These are phyloP conservation scores for Sceloporus undulatus DNA, from an alignment of 2,113 vertebrate genomes.

Conservation along the genomic window DNA sequence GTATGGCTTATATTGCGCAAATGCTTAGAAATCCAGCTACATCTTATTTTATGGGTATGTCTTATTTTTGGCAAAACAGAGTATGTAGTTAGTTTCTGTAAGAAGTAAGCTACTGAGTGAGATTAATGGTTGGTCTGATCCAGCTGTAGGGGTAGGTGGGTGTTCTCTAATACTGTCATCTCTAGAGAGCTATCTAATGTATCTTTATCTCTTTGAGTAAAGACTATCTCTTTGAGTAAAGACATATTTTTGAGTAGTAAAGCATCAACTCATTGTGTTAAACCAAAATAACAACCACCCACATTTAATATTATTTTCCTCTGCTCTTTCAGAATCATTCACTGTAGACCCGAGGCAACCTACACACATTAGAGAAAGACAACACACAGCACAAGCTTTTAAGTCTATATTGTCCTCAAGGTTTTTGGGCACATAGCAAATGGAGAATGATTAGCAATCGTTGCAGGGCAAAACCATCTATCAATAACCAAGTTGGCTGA, in stretches of 20 bases:
- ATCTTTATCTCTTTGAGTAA: not conserved
- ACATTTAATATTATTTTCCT: not conserved
- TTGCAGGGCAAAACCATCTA: conserved; percentile 60
- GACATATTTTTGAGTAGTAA: not conserved
- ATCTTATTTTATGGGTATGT: too few species aligned
- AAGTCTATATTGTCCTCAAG: conserved; percentile 53
- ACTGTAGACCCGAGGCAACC: conserved; percentile 21
- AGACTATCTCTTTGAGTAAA: not conserved
- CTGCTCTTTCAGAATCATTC: not conserved
- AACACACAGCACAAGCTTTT: conserved; percentile 42
- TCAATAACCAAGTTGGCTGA: conserved; percentile 47
- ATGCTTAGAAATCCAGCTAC: too few species aligned
- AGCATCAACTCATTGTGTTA: not conserved
- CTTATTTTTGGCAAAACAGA: too few species aligned
- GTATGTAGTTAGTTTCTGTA: too few species aligned
- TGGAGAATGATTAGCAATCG: conserved; percentile 69
- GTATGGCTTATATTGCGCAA: too few species aligned
- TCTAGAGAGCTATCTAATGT: too few species aligned
- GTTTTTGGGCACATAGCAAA: conserved; percentile 59
- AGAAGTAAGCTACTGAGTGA: too few species aligned
- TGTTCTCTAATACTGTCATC: too few species aligned
- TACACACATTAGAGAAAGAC: conserved; percentile 27
- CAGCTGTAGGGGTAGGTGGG: too few species aligned
- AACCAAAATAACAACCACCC: not conserved
- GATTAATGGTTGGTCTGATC: too few species aligned